Evolutionary conservation across 1,140 invertebrate species (phyloP).

Genomic region (Panagrolaimus sp.): DNA sequence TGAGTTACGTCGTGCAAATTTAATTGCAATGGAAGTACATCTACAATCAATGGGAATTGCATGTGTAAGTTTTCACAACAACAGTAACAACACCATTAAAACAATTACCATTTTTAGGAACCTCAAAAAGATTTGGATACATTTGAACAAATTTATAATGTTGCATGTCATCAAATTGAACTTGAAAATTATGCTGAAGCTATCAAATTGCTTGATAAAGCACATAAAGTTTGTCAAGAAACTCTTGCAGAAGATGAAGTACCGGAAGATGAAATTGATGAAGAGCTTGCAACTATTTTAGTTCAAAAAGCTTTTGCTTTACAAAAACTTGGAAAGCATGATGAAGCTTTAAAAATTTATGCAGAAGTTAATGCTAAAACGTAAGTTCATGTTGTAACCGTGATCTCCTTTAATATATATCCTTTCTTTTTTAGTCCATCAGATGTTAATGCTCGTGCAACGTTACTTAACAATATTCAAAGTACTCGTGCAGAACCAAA

Average conservation of each 20-base stretch:
- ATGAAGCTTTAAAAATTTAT: conserved; percentile 36
- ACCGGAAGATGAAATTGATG: conserved; percentile 31
- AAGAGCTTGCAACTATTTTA: conserved; percentile 39
- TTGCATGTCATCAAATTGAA: conserved; percentile 31
- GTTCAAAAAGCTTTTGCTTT: conserved; percentile 34
- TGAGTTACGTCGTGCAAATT: no score
- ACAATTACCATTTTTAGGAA: no score
- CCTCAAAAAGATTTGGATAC: conserved; percentile 3
- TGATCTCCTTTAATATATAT: no score
- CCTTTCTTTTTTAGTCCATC: conserved; percentile 10
- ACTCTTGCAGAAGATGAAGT: conserved; percentile 28
- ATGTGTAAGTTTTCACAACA: no score
- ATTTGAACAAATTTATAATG: conserved; percentile 39
- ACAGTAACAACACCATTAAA: no score
- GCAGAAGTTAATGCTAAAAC: conserved; percentile 14
- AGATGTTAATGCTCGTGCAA: conserved; percentile 11
- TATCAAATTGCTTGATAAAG: conserved; percentile 27
- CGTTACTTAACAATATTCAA: conserved; percentile 22
- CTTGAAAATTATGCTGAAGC: conserved; percentile 32
- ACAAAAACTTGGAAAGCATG: conserved; percentile 26
- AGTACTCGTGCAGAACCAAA: conserved; percentile 10
- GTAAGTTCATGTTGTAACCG: background rate
- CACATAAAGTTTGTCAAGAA: conserved; percentile 23
- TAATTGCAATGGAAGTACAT: no score
- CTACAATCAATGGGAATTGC: no score